A percentile compares a stretch with the other conserved stretches of the same genome.
Evolutionary conservation across 2,797 vertebrate species (phyloP).

Genomic region (Syngnathus acus): DNA sequence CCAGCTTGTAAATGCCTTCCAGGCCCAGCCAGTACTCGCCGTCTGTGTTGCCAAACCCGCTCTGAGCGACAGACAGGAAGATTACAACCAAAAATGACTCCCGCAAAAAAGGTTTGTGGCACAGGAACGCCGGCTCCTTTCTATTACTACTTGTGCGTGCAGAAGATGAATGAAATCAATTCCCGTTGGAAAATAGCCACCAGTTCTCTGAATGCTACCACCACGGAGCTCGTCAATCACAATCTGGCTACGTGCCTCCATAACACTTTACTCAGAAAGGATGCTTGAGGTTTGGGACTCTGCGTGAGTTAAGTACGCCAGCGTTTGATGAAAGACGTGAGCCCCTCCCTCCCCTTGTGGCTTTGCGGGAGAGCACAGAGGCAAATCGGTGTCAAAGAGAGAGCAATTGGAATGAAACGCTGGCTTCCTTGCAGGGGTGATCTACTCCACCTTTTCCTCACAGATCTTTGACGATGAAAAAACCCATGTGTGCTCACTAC

Average conservation of each 20-base stretch:
- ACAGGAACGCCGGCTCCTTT: neutral
- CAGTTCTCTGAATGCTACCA: constrained; percentile 19
- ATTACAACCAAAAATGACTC: constrained; percentile 30
- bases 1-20: constrained; percentile 86
- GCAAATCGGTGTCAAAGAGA: constrained; percentile 54
- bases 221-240: constrained; percentile 36
- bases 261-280: constrained; percentile 46
- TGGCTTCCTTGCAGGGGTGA: constrained; percentile 27
- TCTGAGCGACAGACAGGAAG: constrained; percentile 65
- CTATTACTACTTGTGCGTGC: constrained; percentile 17
- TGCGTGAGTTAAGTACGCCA: constrained; percentile 49
- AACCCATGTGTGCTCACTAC: constrained; percentile 28
- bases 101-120: neutral
- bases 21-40: constrained; percentile 95
- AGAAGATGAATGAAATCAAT: constrained; percentile 21
- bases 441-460: constrained; percentile 43
- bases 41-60: constrained; percentile 92
- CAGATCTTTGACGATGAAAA: constrained; percentile 45
- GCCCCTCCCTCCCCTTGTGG: constrained; percentile 44
- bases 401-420: constrained; percentile 32
- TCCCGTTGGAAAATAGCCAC: constrained; percentile 39
- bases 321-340: constrained; percentile 59
- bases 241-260: constrained; percentile 45
- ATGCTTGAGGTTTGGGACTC: constrained; percentile 55
- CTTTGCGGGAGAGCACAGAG: constrained; percentile 44